phyloP scores from a whole-genome alignment of 2,888 invertebrate genomes.

The Meloe dianella region DNA sequence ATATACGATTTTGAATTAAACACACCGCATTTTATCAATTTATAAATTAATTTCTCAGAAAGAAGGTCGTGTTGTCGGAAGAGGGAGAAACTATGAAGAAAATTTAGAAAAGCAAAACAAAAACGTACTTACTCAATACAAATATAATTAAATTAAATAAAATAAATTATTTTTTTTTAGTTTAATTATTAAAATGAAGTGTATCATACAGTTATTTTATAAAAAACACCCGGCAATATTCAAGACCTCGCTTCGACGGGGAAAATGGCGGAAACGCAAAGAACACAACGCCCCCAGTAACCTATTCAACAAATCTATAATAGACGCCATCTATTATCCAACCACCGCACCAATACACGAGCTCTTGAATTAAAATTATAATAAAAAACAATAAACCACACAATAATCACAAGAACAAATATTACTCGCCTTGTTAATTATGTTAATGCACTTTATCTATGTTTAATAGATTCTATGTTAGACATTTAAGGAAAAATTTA shows the following conservation, averaged over 20 bases:
- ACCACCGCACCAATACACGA: background rate
- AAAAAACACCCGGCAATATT: constrained; percentile 1
- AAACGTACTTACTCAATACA: constrained; percentile 4
- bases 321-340: background rate
- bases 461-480: too few species aligned
- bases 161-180: constrained; percentile 1
- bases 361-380: background rate
- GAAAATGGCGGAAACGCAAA: constrained; percentile 5
- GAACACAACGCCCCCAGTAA: background rate
- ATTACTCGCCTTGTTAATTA: too few species aligned
- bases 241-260: background rate
- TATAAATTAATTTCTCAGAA: background rate
- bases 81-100: background rate
- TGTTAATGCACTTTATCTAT: too few species aligned
- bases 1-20: constrained; percentile 6
- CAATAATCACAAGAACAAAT: background rate
- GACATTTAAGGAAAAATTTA: too few species aligned
- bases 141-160: constrained; percentile 7
- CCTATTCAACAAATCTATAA: background rate
- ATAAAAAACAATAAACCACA: background rate
- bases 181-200: background rate
- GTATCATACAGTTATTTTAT: background rate
- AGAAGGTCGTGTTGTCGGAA: constrained; percentile 5
- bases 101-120: background rate
- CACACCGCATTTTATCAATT: background rate